These are phyloP conservation scores for Pelochelys cantorii DNA, from an alignment of 2,797 vertebrate genomes.

Conservation along the genomic window DNA sequence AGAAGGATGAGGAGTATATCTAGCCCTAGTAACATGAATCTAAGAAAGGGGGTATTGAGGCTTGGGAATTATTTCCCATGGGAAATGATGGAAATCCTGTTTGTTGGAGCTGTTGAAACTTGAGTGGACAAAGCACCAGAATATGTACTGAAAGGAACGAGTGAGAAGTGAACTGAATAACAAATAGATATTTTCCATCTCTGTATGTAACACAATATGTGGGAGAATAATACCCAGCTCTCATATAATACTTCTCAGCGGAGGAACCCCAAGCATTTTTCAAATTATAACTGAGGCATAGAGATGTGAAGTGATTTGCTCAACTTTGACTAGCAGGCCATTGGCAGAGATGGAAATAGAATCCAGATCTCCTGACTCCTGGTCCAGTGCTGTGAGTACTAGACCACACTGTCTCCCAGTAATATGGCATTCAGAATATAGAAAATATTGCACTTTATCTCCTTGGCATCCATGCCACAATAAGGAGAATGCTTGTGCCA, in stretches of 20 bases:
- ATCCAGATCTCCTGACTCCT: neutral
- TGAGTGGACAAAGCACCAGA: neutral
- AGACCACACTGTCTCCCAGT: neutral
- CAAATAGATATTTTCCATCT: neutral
- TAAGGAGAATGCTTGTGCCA: neutral
- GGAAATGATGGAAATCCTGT: neutral
- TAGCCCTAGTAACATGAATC: neutral
- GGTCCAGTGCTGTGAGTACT: neutral
- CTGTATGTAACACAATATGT: neutral
- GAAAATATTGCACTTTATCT: neutral
- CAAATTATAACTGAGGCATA: neutral
- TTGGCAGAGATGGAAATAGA: neutral
- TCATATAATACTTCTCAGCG: neutral
- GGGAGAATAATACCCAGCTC: neutral
- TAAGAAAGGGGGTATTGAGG: neutral
- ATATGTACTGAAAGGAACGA: neutral
- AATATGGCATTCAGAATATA: neutral
- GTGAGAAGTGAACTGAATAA: neutral
- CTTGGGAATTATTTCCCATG: neutral
- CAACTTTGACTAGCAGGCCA: neutral
- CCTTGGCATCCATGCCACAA: neutral
- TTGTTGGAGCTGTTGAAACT: neutral
- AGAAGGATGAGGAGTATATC: accelerated
- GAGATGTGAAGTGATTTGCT: neutral
- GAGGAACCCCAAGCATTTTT: neutral